Evolutionary conservation across 2,888 invertebrate species (phyloP).

Genomic region (Eurytoma adleriae): DNA sequence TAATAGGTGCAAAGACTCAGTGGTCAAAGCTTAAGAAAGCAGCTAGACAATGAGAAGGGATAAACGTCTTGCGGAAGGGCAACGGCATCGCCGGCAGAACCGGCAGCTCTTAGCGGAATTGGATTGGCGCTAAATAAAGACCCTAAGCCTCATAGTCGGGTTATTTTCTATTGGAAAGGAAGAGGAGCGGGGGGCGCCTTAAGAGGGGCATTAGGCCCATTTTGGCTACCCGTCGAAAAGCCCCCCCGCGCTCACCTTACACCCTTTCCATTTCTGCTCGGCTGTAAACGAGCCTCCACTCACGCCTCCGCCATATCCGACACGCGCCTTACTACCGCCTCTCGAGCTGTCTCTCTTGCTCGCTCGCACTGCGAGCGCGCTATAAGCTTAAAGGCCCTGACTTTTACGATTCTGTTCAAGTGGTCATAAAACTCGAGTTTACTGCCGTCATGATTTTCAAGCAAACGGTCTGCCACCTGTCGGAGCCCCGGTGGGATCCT

Average conservation of each 20-base stretch:
- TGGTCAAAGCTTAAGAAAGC: conserved; percentile 3
- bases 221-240: conserved; percentile 67
- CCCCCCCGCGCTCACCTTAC: conserved; percentile 60
- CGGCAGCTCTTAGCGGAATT: conserved; percentile 61
- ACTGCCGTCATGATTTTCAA: conserved; percentile 78
- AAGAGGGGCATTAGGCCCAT: conserved; percentile 73
- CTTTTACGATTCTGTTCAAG: conserved; percentile 80
- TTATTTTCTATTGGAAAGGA: conserved; percentile 66
- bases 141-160: conserved; percentile 63
- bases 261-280: conserved; percentile 35
- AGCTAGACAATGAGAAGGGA: conserved; percentile 34
- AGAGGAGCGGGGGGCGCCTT: conserved; percentile 25
- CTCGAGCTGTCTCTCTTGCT: conserved; percentile 35
- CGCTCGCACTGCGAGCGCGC: conserved; percentile 42
- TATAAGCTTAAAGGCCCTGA: conserved; percentile 76
- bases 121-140: conserved; percentile 67
- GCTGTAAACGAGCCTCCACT: conserved; percentile 54
- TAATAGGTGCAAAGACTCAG: conserved; percentile 1
- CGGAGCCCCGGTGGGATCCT: conserved; percentile 70
- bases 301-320: conserved; percentile 74
- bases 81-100: not conserved
- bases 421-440: conserved; percentile 79
- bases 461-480: conserved; percentile 76
- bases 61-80: conserved; percentile 22
- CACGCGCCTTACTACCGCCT: conserved; percentile 71